These are phyloP conservation scores for Panzeria rudis DNA, from an alignment of 2,888 invertebrate species.

Conservation along the genomic window DNA sequence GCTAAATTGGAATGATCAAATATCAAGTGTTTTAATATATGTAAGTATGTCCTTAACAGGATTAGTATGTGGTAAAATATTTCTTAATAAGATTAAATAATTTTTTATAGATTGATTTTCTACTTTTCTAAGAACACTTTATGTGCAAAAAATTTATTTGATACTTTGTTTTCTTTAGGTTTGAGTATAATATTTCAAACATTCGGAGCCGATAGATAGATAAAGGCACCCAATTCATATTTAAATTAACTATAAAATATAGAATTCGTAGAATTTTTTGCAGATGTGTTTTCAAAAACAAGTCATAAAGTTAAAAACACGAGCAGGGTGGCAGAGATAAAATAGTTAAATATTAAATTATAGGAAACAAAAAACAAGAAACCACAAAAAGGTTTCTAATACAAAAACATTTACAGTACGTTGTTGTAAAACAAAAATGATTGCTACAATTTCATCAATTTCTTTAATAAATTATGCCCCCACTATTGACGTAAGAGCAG, in stretches of 20 bases:
- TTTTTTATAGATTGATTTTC: conserved; percentile 40
- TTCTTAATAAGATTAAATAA: conserved; percentile 28
- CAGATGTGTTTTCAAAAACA: conserved; percentile 44
- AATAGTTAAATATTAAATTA: background rate
- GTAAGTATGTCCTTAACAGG: conserved; percentile 32
- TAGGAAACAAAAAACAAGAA: background rate
- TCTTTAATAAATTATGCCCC: background rate
- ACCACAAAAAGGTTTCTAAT: background rate
- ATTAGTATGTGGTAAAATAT: conserved; percentile 40
- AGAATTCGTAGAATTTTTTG: conserved; percentile 39
- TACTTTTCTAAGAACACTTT: conserved; percentile 64
- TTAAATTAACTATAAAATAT: background rate
- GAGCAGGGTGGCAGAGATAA: conserved; percentile 4
- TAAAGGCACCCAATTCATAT: conserved; percentile 14
- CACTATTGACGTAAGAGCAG: conserved; percentile 5
- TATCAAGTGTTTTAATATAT: conserved; percentile 44
- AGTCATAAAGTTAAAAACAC: background rate
- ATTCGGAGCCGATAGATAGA: conserved; percentile 9
- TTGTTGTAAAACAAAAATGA: background rate
- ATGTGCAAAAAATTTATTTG: conserved; percentile 64
- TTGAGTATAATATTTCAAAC: conserved; percentile 57
- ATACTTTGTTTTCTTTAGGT: conserved; percentile 35
- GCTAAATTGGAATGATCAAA: conserved; percentile 40
- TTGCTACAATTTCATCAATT: too few species aligned
- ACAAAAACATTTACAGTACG: background rate